phyloP scores from a whole-genome alignment of 1,140 invertebrate genomes.

The Drosophila kanapiae region DNA sequence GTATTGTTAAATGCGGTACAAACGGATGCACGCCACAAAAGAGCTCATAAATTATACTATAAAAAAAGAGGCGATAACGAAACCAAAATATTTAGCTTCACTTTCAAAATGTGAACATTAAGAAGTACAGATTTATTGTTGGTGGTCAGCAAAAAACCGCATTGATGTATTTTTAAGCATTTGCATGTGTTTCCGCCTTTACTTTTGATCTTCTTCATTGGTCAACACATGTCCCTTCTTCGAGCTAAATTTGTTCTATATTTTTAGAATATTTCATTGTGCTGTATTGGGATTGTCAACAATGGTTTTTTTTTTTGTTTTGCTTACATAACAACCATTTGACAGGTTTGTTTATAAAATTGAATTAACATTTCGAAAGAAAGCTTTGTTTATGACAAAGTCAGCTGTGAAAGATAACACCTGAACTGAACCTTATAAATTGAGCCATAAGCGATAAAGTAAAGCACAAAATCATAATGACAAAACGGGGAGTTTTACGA shows the following conservation, averaged over 20 bases:
- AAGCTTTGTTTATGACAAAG: slow-evolving; percentile 26
- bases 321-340: slow-evolving; percentile 17
- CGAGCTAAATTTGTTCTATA: not conserved
- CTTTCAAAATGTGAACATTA: not conserved
- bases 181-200: not conserved
- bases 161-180: not conserved
- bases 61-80: slow-evolving; percentile 4
- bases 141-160: slow-evolving; percentile 24
- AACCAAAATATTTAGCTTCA: not conserved
- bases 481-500: slow-evolving; percentile 31
- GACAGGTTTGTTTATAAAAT: slow-evolving; percentile 7
- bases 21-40: not conserved
- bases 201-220: slow-evolving; percentile 14
- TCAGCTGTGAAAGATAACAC: slow-evolving; percentile 16
- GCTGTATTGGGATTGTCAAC: not conserved
- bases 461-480: slow-evolving; percentile 37
- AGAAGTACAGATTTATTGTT: not conserved
- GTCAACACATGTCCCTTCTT: slow-evolving; percentile 16
- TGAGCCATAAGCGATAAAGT: slow-evolving; percentile 25
- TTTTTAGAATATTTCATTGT: slow-evolving; percentile 13
- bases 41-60: not conserved
- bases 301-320: not conserved
- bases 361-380: slow-evolving; percentile 3
- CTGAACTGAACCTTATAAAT: slow-evolving; percentile 5
- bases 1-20: not conserved